A percentile compares a stretch with the other conserved stretches of the same genome.
Evolutionary conservation across 2,888 invertebrate species (phyloP).

Genomic region (Exephanes ischioxanthus): DNA sequence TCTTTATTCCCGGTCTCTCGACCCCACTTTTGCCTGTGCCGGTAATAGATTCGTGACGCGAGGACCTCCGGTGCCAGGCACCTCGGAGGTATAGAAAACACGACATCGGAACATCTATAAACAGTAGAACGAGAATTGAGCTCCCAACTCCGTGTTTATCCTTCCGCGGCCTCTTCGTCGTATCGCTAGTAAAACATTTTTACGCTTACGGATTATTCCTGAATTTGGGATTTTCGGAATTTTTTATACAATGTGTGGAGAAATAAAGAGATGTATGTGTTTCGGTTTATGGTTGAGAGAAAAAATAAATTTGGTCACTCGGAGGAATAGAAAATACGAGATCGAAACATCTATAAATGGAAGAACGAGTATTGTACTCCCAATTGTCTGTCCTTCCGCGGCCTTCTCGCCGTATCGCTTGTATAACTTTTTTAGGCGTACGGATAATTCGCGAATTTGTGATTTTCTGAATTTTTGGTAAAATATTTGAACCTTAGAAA

Average conservation of each 20-base stretch:
- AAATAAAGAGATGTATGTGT: too few relatives aligned
- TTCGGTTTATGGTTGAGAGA: too few relatives aligned
- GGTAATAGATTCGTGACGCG: slow-evolving; percentile 58
- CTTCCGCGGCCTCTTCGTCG: not conserved
- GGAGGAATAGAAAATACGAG: too few relatives aligned
- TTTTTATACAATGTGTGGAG: not conserved
- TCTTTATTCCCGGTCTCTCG: slow-evolving; percentile 26
- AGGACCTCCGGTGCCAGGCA: slow-evolving; percentile 59
- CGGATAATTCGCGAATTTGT: too few relatives aligned
- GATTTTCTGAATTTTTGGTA: too few relatives aligned
- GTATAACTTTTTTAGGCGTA: too few relatives aligned
- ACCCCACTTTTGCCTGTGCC: slow-evolving; percentile 41
- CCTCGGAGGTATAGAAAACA: slow-evolving; percentile 57
- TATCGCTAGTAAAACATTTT: not conserved
- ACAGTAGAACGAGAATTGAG: slow-evolving; percentile 3
- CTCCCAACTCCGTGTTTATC: not conserved
- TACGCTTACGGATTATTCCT: not conserved
- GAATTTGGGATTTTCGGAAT: not conserved
- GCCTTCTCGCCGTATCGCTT: too few relatives aligned
- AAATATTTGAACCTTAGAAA: too few relatives aligned
- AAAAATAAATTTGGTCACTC: too few relatives aligned
- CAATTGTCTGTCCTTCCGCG: too few relatives aligned
- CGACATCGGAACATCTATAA: slow-evolving; percentile 61
- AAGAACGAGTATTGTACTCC: too few relatives aligned
- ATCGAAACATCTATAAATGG: too few relatives aligned